Conservation (phyloP, 2,113 vertebrate genomes). For the Sceloporus undulatus region DNA sequence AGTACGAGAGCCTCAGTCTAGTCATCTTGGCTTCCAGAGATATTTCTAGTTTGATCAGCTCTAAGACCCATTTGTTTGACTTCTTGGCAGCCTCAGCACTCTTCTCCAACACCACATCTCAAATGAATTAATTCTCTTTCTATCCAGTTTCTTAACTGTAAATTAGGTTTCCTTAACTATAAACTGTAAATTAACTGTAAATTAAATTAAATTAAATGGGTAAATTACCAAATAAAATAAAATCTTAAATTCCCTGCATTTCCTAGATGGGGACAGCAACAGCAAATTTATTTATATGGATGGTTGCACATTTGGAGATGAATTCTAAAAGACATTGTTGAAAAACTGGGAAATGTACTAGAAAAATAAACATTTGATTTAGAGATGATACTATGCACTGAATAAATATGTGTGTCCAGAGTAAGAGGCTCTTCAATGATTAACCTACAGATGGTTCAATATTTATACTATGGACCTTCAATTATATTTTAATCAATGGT, state of each 20-base stretch:
- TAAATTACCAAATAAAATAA: background rate
- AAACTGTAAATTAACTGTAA: no score
- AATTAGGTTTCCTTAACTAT: no score
- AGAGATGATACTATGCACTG: background rate
- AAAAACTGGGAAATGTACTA: background rate
- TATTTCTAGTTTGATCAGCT: no score
- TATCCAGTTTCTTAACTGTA: no score
- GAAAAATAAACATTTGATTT: constrained; percentile 16
- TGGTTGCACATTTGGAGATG: background rate
- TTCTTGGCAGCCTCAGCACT: no score
- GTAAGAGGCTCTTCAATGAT: background rate
- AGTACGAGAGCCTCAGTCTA: no score
- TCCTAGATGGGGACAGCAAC: background rate
- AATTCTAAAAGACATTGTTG: background rate
- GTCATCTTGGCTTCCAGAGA: no score
- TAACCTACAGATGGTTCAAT: background rate
- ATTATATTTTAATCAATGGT: background rate
- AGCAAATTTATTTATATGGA: background rate
- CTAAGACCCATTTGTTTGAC: no score
- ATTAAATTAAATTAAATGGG: no score
- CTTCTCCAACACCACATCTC: no score
- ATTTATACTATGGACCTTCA: background rate
- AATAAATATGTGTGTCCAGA: background rate
- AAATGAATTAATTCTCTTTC: no score
- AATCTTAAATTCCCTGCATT: background rate